Evolutionary conservation across 2,888 invertebrate species (phyloP).

Genomic region (Caenorhabditis panamensis): DNA sequence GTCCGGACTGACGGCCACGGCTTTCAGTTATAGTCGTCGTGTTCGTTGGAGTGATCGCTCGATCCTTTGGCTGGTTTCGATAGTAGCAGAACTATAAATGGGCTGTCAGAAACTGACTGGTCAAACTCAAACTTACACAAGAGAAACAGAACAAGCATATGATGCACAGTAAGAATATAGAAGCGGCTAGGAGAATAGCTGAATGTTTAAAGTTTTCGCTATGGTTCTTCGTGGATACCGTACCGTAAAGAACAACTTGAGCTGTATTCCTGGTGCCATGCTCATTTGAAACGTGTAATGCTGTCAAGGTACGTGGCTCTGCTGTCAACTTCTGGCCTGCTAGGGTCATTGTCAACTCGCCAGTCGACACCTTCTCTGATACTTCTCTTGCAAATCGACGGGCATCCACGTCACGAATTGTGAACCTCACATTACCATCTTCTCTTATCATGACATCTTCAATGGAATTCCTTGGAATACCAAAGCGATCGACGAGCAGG

Average conservation of each 20-base stretch:
- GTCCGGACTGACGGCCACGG: constrained; percentile 34
- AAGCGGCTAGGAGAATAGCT: constrained; percentile 68
- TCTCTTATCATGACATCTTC: constrained; percentile 69
- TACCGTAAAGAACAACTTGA: constrained; percentile 68
- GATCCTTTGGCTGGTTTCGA: constrained; percentile 45
- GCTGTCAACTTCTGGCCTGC: constrained; percentile 64
- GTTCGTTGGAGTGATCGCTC: constrained; percentile 42
- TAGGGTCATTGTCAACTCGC: constrained; percentile 61
- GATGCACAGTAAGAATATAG: constrained; percentile 67
- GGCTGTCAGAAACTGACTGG: background rate
- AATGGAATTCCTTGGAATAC: constrained; percentile 59
- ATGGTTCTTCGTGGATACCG: background rate
- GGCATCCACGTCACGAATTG: constrained; percentile 70
- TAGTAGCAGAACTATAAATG: constrained; percentile 55
- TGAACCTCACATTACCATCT: constrained; percentile 73
- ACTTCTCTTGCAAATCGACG: constrained; percentile 68
- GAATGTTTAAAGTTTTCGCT: constrained; percentile 22
- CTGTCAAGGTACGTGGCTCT: constrained; percentile 70
- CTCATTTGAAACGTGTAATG: constrained; percentile 58
- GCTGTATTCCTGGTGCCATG: constrained; percentile 31
- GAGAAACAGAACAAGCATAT: constrained; percentile 66
- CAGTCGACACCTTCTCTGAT: constrained; percentile 71
- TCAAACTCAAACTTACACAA: constrained; percentile 67
- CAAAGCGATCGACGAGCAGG: constrained; percentile 48
- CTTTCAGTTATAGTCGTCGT: constrained; percentile 28